Percentiles rank a stretch among this genome's conserved stretches.
Conservation (phyloP, 2,888 invertebrate genomes). For the Tridacna crocea region DNA sequence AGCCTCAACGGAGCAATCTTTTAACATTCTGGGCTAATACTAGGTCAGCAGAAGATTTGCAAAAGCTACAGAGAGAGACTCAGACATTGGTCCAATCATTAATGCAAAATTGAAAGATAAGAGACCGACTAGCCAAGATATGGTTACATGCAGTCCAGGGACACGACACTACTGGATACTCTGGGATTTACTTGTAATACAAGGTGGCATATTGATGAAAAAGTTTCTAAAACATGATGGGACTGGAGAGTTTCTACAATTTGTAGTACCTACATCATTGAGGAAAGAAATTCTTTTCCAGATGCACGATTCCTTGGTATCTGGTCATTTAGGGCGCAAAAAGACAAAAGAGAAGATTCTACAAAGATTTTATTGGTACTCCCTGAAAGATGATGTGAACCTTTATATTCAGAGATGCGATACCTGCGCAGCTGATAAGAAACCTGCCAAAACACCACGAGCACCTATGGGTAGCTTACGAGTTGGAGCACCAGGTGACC, state of each 20-base stretch:
- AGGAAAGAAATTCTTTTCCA: not conserved
- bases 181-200: not conserved
- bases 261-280: not conserved
- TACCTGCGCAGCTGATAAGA: constrained; percentile 35
- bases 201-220: not conserved
- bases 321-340: constrained; percentile 20
- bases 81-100: not conserved
- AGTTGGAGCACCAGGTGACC: constrained; percentile 36
- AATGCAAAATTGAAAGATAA: not conserved
- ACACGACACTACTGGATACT: constrained; percentile 19
- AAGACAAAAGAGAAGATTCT: not conserved
- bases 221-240: not conserved
- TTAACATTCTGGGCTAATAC: not conserved
- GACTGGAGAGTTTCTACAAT: not conserved
- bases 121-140: not conserved
- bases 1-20: too few relatives aligned
- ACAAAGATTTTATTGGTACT: constrained; percentile 15
- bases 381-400: constrained; percentile 30
- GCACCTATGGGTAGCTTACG: constrained; percentile 6
- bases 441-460: constrained; percentile 35
- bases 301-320: constrained; percentile 1
- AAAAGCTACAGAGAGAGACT: not conserved
- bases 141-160: not conserved
- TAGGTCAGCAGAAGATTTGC: not conserved
- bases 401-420: constrained; percentile 23